Percentiles rank a stretch among this genome's conserved stretches.
Evolutionary conservation across 2,797 vertebrate species (phyloP).

Genomic region (Bufotes viridis): DNA sequence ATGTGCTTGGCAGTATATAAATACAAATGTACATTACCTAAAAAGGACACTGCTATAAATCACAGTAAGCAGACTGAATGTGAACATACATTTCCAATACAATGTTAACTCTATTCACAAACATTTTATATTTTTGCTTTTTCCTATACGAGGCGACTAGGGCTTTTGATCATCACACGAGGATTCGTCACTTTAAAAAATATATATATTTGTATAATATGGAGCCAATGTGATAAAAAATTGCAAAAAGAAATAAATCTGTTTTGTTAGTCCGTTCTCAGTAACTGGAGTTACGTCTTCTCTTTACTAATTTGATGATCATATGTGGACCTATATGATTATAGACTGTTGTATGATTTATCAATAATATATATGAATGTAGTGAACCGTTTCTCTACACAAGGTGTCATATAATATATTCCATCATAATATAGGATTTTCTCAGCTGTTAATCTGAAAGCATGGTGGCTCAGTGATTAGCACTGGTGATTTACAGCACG

Average conservation of each 20-base stretch:
- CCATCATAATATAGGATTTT: background rate
- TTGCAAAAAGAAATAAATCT: background rate
- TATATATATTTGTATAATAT: background rate
- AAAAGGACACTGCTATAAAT: conserved; percentile 49
- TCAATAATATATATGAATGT: background rate
- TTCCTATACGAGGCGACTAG: background rate
- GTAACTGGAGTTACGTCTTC: background rate
- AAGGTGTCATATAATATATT: background rate
- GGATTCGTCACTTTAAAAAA: background rate
- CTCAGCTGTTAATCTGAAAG: background rate
- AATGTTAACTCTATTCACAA: conserved; percentile 22
- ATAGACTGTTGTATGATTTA: background rate
- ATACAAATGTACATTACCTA: conserved; percentile 55
- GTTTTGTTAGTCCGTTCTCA: background rate
- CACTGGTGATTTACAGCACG: no score
- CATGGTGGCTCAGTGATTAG: no score
- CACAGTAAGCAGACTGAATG: conserved; percentile 5
- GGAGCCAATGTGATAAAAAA: background rate
- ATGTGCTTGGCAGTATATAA: conserved; percentile 52
- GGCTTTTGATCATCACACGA: background rate
- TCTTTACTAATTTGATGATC: background rate
- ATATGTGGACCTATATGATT: background rate
- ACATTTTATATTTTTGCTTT: background rate
- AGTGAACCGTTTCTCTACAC: background rate
- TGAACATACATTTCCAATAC: conserved; percentile 42